Percentiles rank a stretch among this genome's conserved stretches.
Conservation (phyloP, 2,113 vertebrate species). For the Macaca nemestrina region DNA sequence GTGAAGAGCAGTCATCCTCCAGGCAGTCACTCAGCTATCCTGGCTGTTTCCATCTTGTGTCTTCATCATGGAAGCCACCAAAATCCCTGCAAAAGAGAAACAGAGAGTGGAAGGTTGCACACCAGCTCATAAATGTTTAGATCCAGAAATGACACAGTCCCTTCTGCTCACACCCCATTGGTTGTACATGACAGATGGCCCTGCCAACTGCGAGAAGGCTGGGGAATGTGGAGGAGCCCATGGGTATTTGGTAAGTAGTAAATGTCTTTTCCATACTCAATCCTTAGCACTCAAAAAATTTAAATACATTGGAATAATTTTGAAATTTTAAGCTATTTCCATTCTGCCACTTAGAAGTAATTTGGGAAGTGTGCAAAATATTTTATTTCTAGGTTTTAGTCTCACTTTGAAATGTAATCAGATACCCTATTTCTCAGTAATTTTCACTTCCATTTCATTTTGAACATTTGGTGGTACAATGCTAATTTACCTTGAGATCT, state of each 20-base stretch:
- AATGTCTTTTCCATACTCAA: background rate
- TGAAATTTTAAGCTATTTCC: background rate
- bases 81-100: background rate
- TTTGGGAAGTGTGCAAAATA: background rate
- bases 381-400: constrained; percentile 2
- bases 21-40: background rate
- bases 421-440: background rate
- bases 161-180: background rate
- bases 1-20: background rate
- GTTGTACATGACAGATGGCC: too few species aligned
- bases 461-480: constrained; percentile 50
- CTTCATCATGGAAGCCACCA: background rate
- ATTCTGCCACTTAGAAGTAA: background rate
- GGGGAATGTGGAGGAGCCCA: background rate
- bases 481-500: background rate
- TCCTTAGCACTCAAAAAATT: background rate
- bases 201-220: background rate
- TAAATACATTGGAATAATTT: constrained; percentile 20
- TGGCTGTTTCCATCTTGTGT: background rate
- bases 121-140: background rate
- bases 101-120: background rate
- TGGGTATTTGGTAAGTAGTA: background rate
- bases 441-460: constrained; percentile 18
- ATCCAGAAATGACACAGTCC: background rate
- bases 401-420: background rate